phyloP scores from a whole-genome alignment of 2,797 vertebrate genomes.

The Sebastolobus altivelis region DNA sequence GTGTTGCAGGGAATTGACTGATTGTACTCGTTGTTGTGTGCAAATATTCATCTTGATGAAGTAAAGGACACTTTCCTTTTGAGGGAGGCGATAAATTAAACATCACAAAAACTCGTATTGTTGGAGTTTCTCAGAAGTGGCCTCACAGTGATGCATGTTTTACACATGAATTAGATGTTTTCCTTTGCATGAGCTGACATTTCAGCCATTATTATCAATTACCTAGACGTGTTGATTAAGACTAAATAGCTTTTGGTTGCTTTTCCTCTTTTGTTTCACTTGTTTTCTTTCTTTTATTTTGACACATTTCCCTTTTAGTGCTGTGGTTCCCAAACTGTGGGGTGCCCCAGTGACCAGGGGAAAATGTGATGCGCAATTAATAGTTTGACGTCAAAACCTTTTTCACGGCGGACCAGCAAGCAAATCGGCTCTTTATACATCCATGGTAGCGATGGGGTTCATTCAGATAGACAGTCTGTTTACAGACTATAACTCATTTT shows the following conservation, averaged over 20 bases:
- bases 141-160: neutral
- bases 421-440: too few species aligned
- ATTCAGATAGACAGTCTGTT: too few species aligned
- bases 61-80: slow-evolving; percentile 9
- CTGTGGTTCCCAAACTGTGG: too few species aligned
- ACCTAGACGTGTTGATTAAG: slow-evolving; percentile 30
- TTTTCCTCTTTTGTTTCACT: slow-evolving; percentile 3
- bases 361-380: too few species aligned
- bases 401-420: too few species aligned
- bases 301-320: too few species aligned
- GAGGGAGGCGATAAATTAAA: slow-evolving; percentile 10
- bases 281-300: slow-evolving; percentile 17
- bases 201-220: slow-evolving; percentile 32
- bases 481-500: too few species aligned
- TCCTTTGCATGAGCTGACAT: slow-evolving; percentile 13
- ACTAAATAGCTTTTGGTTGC: slow-evolving; percentile 26
- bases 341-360: too few species aligned
- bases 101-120: slow-evolving; percentile 1
- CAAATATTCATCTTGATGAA: slow-evolving; percentile 25
- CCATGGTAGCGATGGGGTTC: too few species aligned
- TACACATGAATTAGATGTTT: neutral
- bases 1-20: slow-evolving; percentile 2
- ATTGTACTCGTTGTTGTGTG: slow-evolving; percentile 7
- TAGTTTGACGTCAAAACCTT: too few species aligned
- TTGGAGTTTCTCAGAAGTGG: slow-evolving; percentile 5